A percentile compares a stretch with the other conserved stretches of the same genome.
phyloP scores from a whole-genome alignment of 1,140 invertebrate species.

The Archegozetes longisetosus region DNA sequence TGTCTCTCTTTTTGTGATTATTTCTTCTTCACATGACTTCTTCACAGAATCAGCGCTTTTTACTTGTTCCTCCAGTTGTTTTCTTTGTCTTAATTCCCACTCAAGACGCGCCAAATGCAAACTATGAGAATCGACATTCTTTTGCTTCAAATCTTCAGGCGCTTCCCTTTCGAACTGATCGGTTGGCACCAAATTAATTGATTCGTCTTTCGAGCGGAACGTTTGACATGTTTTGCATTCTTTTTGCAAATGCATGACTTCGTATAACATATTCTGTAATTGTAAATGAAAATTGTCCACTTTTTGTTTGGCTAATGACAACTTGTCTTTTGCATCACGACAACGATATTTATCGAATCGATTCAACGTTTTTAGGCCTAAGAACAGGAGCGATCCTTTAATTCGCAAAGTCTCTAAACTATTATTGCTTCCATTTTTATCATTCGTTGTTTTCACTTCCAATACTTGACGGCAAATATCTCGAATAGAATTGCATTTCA shows the following conservation, averaged over 20 bases:
- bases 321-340: slow-evolving; percentile 57
- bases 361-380: slow-evolving; percentile 73
- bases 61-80: slow-evolving; percentile 57
- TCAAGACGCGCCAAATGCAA: slow-evolving; percentile 67
- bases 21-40: slow-evolving; percentile 52
- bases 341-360: slow-evolving; percentile 70
- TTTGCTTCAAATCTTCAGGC: slow-evolving; percentile 37
- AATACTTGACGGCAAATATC: background rate
- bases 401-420: slow-evolving; percentile 28
- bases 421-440: background rate
- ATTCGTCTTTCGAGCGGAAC: slow-evolving; percentile 85
- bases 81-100: slow-evolving; percentile 78
- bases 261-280: slow-evolving; percentile 86
- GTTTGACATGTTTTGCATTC: slow-evolving; percentile 85
- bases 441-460: background rate
- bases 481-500: background rate
- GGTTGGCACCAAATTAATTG: slow-evolving; percentile 66
- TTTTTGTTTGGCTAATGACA: slow-evolving; percentile 48
- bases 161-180: slow-evolving; percentile 46
- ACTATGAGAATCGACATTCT: slow-evolving; percentile 53
- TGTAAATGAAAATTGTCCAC: slow-evolving; percentile 78
- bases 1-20: slow-evolving; percentile 57
- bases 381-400: slow-evolving; percentile 52
- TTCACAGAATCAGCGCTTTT: slow-evolving; percentile 57
- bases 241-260: slow-evolving; percentile 77